phyloP scores from a whole-genome alignment of 2,888 invertebrate species.

The Morpho deidamia region DNA sequence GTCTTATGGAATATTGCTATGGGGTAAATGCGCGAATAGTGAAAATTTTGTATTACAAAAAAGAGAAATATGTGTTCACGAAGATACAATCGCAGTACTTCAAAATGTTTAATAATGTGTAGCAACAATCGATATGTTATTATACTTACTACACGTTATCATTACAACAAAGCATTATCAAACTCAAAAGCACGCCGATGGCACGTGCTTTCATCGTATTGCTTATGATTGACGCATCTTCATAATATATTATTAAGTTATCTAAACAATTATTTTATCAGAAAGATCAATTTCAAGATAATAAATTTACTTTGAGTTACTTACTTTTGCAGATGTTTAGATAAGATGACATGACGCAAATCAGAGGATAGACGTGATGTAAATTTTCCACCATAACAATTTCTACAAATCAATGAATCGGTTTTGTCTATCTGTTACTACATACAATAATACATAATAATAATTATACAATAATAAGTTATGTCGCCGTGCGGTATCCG shows the following conservation, averaged over 20 bases:
- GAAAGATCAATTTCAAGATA: constrained; percentile 1
- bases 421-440: too few relatives aligned
- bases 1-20: too few relatives aligned
- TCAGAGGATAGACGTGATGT: neutral
- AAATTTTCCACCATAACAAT: neutral
- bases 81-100: too few relatives aligned
- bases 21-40: too few relatives aligned
- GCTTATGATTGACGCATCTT: neutral
- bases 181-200: neutral
- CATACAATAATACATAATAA: too few relatives aligned
- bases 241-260: neutral
- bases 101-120: too few relatives aligned
- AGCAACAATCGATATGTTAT: too few relatives aligned
- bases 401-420: neutral
- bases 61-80: too few relatives aligned
- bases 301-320: constrained; percentile 2
- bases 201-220: neutral
- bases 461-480: too few relatives aligned
- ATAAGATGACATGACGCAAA: neutral
- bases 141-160: neutral
- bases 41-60: too few relatives aligned
- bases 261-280: neutral
- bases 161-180: neutral
- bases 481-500: too few relatives aligned
- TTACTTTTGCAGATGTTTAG: constrained; percentile 6